Percentiles rank a stretch among this genome's conserved stretches.
Evolutionary conservation across 53 echinoderm and acorn worm species (phyloP).

Genomic region (Arbacia lixula): DNA sequence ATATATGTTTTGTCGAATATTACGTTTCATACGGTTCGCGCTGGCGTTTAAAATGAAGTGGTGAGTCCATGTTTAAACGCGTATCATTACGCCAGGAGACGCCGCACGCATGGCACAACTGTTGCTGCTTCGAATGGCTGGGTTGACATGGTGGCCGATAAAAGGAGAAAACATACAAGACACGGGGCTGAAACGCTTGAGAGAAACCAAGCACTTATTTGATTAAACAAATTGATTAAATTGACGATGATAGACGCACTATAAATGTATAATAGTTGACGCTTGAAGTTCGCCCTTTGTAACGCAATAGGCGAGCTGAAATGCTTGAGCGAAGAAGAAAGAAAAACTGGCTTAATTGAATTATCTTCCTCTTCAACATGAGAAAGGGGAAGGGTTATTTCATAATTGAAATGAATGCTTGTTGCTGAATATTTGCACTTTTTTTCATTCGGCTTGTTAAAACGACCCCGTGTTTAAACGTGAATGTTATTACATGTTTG

Average conservation of each 20-base stretch:
- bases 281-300: constrained; percentile 1
- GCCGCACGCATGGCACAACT: no score
- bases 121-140: no score
- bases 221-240: constrained; percentile 62
- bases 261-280: constrained; percentile 45
- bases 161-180: constrained; percentile 33
- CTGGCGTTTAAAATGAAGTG: constrained; percentile 6
- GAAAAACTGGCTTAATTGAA: constrained; percentile 31
- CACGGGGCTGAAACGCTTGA: constrained; percentile 46
- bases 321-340: background rate
- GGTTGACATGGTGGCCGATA: no score
- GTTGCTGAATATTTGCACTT: no score
- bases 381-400: background rate
- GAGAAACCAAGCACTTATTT: constrained; percentile 52
- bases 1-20: constrained; percentile 37
- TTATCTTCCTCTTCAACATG: constrained; percentile 18
- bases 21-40: constrained; percentile 29
- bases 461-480: no score
- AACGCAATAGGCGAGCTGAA: constrained; percentile 9
- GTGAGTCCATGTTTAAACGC: constrained; percentile 13
- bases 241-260: constrained; percentile 34
- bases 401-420: constrained; percentile 10
- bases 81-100: constrained; percentile 15
- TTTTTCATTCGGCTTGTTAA: no score
- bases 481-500: no score